phyloP scores from a whole-genome alignment of 2,888 invertebrate genomes.

The Brachyopa scutellaris region DNA sequence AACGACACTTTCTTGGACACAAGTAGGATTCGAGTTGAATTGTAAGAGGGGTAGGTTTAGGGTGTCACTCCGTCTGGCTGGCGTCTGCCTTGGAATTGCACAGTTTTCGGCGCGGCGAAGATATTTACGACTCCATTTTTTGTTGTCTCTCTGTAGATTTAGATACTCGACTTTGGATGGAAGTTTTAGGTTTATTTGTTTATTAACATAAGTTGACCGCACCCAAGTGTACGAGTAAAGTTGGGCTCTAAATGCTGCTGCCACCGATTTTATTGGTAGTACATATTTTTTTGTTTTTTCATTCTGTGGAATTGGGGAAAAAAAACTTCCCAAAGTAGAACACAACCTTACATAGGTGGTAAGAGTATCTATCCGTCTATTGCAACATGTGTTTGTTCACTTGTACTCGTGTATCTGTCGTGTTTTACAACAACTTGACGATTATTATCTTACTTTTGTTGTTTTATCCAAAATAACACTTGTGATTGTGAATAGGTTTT shows the following conservation, averaged over 20 bases:
- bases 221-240: conserved; percentile 38
- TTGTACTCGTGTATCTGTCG: conserved; percentile 25
- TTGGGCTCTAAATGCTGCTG: conserved; percentile 3
- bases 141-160: background rate
- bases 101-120: conserved; percentile 12
- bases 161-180: background rate
- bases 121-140: conserved; percentile 38
- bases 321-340: conserved; percentile 15
- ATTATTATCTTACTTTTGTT: conserved; percentile 43
- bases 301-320: conserved; percentile 23
- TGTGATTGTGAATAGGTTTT: conserved; percentile 34
- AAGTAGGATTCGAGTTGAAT: background rate
- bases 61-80: conserved; percentile 64
- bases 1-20: conserved; percentile 48
- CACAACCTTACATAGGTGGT: no score
- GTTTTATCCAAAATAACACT: conserved; percentile 54
- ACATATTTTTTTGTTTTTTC: background rate
- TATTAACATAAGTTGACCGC: conserved; percentile 53
- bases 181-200: conserved; percentile 43
- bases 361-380: background rate
- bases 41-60: background rate
- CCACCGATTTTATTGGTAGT: no score
- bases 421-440: conserved; percentile 55
- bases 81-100: conserved; percentile 56
- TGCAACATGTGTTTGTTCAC: conserved; percentile 53